Percentiles rank a stretch among this genome's conserved stretches.
phyloP scores from a whole-genome alignment of 2,113 vertebrate species.

The Pseudopodoces humilis region DNA sequence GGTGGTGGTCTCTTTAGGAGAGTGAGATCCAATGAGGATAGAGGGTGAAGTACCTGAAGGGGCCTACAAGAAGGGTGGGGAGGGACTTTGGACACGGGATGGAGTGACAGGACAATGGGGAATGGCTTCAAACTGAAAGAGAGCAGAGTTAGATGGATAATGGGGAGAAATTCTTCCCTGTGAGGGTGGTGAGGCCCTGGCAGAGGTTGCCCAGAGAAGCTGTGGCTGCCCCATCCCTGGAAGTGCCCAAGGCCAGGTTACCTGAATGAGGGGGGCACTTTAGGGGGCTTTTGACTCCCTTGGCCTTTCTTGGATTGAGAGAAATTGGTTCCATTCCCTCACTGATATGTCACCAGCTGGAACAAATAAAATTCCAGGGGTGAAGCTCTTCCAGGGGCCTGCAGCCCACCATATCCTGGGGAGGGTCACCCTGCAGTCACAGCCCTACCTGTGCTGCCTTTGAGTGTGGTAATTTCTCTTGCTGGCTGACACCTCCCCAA shows the following conservation, averaged over 20 bases:
- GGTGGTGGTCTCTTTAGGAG: not conserved
- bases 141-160: not conserved
- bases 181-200: not conserved
- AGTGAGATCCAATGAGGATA: not conserved
- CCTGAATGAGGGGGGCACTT: not conserved
- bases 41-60: not conserved
- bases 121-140: not conserved
- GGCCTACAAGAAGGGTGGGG: not conserved
- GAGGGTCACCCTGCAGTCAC: not conserved
- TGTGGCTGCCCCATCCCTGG: not conserved
- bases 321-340: not conserved
- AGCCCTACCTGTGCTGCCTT: not conserved
- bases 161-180: not conserved
- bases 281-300: not conserved
- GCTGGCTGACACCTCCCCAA: not conserved
- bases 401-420: not conserved
- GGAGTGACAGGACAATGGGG: not conserved
- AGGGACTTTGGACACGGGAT: not conserved
- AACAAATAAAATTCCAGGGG: accelerated
- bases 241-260: not conserved
- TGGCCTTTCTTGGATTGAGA: not conserved
- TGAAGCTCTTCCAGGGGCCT: accelerated
- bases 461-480: not conserved
- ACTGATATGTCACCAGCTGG: not conserved
- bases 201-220: not conserved